These are phyloP conservation scores for Turritopsis rubra DNA, from an alignment of 30 jellyfish, hydroid and myxozoan species.

Conservation along the genomic window DNA sequence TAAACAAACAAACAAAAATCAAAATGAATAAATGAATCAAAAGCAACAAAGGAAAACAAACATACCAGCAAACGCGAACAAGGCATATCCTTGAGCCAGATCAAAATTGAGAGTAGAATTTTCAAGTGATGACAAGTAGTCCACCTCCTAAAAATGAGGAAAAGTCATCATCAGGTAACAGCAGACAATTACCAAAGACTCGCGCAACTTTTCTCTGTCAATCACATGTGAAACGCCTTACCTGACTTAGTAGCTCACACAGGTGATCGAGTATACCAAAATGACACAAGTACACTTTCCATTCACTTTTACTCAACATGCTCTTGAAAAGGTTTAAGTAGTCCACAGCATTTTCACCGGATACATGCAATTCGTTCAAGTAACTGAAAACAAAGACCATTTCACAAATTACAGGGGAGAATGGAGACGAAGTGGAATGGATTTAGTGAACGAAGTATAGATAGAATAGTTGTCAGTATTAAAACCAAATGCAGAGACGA, in stretches of 20 bases:
- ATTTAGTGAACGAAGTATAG: too few relatives aligned
- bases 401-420: not conserved
- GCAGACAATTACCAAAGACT: too few relatives aligned
- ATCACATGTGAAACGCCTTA: too few relatives aligned
- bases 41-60: too few relatives aligned
- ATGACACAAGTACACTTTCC: slow-evolving; percentile 55
- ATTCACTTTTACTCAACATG: slow-evolving; percentile 43
- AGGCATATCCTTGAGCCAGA: slow-evolving; percentile 79
- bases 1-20: too few relatives aligned
- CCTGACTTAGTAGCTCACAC: slow-evolving; percentile 55
- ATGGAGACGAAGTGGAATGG: not conserved
- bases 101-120: slow-evolving; percentile 53
- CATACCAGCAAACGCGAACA: slow-evolving; percentile 78
- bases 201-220: too few relatives aligned
- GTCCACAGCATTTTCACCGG: slow-evolving; percentile 85
- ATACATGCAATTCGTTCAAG: slow-evolving; percentile 47
- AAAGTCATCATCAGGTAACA: not conserved
- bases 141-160: slow-evolving; percentile 48
- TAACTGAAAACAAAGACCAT: slow-evolving; percentile 24
- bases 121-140: slow-evolving; percentile 48
- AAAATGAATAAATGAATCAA: too few relatives aligned
- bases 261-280: slow-evolving; percentile 57
- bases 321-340: slow-evolving; percentile 49
- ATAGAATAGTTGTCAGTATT: too few relatives aligned
- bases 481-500: too few relatives aligned